A percentile compares a stretch with the other conserved stretches of the same genome.
phyloP scores from a whole-genome alignment of 2,888 invertebrate species.

The Rosalia funebris region DNA sequence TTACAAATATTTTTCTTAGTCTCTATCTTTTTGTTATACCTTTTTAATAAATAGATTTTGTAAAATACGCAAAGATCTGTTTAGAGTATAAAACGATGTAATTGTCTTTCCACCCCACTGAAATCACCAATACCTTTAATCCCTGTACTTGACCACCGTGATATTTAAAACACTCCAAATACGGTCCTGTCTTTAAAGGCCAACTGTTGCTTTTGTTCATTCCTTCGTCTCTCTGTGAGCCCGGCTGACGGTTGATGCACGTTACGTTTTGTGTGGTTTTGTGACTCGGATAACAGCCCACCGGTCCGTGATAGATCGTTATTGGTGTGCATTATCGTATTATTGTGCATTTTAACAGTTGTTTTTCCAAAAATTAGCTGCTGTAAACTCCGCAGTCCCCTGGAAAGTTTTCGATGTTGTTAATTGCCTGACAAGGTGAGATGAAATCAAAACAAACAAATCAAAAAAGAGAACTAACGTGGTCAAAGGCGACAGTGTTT shows the following conservation, averaged over 20 bases:
- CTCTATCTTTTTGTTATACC: too few species aligned
- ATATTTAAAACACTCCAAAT: too few species aligned
- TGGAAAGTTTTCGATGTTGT: not conserved
- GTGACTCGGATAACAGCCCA: not conserved
- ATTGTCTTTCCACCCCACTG: too few species aligned
- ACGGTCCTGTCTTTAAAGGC: constrained; percentile 15
- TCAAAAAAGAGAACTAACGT: not conserved
- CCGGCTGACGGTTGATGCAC: constrained; percentile 13
- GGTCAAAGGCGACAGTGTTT: not conserved
- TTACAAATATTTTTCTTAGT: too few species aligned
- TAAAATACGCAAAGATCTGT: too few species aligned
- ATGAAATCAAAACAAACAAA: constrained; percentile 4
- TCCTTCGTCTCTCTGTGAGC: not conserved
- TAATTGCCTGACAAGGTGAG: not conserved
- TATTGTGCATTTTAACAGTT: not conserved
- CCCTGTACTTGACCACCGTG: too few species aligned
- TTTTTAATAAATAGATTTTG: too few species aligned
- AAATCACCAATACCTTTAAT: too few species aligned
- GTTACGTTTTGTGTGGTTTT: constrained; percentile 11
- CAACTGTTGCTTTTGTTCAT: constrained; percentile 23
- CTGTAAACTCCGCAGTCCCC: not conserved
- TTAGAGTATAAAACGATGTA: too few species aligned
- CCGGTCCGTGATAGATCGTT: not conserved
- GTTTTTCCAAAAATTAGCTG: not conserved
- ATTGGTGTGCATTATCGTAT: not conserved